Base-by-base conservation (phyloP, 2,888 invertebrate species). In the Calephelis perditalis region DNA sequence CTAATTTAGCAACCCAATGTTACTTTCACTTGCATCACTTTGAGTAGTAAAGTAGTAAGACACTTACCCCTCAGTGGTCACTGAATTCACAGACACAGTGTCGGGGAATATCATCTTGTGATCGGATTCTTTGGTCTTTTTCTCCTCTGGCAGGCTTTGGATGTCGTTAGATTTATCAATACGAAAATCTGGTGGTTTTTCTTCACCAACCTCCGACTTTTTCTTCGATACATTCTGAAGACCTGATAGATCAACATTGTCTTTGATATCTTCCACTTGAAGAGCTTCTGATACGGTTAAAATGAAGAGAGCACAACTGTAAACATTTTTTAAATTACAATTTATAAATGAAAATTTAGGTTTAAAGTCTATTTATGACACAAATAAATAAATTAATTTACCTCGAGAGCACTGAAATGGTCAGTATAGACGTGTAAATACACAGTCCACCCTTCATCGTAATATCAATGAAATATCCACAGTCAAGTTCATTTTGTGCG, bases 371-470 rank as follows among this genome's bases (percentile, higher is more conserved):
- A 52, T 52, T 15, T 26, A 52, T 52, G 52, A 52, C 52, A 52
- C 26, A 52, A 52, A 58, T 44, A 52, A 62, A 59, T 55, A 56
- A 54, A 40, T 36, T 15, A 11, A 43, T 74, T 68, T 79, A 92
- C 93, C 93, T 93, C 67, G 92, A 93, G 62, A 92, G 77, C 73
- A 92, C 84, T 75, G 91, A 92, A 76, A 92, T 91, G 67, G 92
- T 90, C 84, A 93, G 86, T 76, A 93, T 83, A 76, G 91, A 92
- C 89, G 92, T 92, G 81, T 92, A 92, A 75, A 92, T 79, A 78
- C 88, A 88, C 76, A 92, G 81, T 74, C 91, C 91, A 81, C 91
- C 88, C 92, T 92, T 93, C 93, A 93, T 93, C 86, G 86, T 92
- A 89, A 78, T 79, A 84, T 83, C 72, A 86, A 67, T 82, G 79